Conservation (phyloP, 1,140 invertebrate genomes). For the Listronotus oregonensis region DNA sequence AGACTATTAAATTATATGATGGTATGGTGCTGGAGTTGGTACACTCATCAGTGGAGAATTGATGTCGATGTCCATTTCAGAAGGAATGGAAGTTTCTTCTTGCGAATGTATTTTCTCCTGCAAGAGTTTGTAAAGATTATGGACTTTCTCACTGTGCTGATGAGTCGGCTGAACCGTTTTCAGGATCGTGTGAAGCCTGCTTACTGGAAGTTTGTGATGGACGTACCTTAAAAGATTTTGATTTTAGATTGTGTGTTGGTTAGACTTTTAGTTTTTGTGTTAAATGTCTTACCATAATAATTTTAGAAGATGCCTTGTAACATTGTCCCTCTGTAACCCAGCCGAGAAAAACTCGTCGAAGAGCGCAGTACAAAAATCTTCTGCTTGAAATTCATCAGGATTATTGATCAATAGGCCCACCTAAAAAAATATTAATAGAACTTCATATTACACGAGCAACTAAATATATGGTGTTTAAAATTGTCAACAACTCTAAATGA, state of each 20-base stretch:
- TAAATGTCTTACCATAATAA: slow-evolving; percentile 84
- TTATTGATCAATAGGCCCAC: slow-evolving; percentile 87
- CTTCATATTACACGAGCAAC: no score
- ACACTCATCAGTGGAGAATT: slow-evolving; percentile 86
- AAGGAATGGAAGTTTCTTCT: slow-evolving; percentile 66
- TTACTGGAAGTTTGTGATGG: slow-evolving; percentile 81
- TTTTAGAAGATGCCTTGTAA: slow-evolving; percentile 90
- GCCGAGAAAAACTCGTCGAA: slow-evolving; percentile 97
- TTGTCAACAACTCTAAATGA: no score
- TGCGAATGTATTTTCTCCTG: slow-evolving; percentile 77
- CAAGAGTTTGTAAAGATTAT: slow-evolving; percentile 77
- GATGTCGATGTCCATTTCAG: slow-evolving; percentile 70
- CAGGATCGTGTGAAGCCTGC: slow-evolving; percentile 78
- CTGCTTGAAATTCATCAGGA: slow-evolving; percentile 88
- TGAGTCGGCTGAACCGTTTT: slow-evolving; percentile 86
- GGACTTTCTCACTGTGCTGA: slow-evolving; percentile 84
- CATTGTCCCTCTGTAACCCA: slow-evolving; percentile 85
- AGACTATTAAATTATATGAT: slow-evolving; percentile 54
- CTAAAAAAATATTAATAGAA: no score
- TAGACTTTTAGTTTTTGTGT: no score
- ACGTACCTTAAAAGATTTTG: slow-evolving; percentile 17
- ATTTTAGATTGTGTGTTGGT: no score
- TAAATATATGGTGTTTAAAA: no score
- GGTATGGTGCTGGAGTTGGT: slow-evolving; percentile 78
- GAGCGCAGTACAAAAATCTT: slow-evolving; percentile 93